phyloP scores from a whole-genome alignment of 2,113 vertebrate species.

The Pycnonotus jocosus region DNA sequence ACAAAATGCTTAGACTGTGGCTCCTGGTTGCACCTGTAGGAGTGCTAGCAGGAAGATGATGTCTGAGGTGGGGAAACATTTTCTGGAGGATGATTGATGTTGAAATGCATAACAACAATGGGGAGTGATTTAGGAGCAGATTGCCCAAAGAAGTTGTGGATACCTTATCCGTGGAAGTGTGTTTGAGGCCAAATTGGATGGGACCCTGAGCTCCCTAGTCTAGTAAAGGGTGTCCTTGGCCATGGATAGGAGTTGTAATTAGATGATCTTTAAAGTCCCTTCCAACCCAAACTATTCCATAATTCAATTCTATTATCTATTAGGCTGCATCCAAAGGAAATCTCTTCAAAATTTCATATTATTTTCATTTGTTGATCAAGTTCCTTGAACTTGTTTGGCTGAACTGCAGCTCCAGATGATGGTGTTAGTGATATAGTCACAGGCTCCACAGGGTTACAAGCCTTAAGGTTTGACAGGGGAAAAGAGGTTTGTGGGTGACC shows the following conservation, averaged over 20 bases:
- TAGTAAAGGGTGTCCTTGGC: neutral
- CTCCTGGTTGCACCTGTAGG: neutral
- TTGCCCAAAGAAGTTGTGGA: neutral
- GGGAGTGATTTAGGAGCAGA: neutral
- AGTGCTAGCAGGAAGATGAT: neutral
- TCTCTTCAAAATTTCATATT: neutral
- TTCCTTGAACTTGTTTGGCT: neutral
- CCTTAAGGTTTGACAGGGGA: neutral
- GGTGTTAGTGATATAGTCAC: neutral
- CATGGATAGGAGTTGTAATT: neutral
- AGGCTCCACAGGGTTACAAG: neutral
- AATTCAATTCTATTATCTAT: neutral
- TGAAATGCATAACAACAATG: neutral
- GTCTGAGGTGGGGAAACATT: neutral
- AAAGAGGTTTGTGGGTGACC: neutral
- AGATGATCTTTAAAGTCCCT: neutral
- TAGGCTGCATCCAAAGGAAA: neutral
- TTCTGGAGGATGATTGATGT: neutral
- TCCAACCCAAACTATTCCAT: neutral
- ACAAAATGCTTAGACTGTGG: neutral
- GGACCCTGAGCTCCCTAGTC: neutral
- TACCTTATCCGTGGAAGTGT: neutral
- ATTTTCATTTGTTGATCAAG: neutral
- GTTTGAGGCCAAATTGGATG: neutral
- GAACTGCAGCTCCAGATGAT: neutral